Percentiles rank a stretch among this genome's conserved stretches.
phyloP scores from a whole-genome alignment of 1,140 invertebrate genomes.

The Pteromalus puparum region DNA sequence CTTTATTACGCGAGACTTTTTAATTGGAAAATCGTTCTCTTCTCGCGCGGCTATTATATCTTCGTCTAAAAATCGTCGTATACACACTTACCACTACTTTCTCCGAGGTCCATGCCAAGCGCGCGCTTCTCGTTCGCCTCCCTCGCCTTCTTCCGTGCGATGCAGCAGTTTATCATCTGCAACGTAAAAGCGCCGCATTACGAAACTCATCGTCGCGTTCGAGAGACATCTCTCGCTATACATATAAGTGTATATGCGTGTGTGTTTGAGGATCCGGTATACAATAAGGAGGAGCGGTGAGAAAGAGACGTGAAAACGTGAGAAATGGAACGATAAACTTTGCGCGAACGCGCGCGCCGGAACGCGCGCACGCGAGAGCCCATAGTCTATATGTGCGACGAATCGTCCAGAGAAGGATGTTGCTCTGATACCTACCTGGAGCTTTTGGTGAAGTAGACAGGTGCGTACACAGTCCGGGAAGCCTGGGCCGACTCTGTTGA shows the following conservation, averaged over 20 bases:
- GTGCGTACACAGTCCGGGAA: constrained; percentile 87
- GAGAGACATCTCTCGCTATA: no score
- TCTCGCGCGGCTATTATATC: no score
- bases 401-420: neutral
- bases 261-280: neutral
- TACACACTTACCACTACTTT: constrained; percentile 58
- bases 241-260: no score
- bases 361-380: neutral
- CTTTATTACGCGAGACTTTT: neutral
- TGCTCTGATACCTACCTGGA: constrained; percentile 76
- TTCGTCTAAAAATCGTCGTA: neutral
- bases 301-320: constrained; percentile 46
- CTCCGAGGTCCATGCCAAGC: constrained; percentile 63
- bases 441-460: constrained; percentile 95
- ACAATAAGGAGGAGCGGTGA: neutral
- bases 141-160: constrained; percentile 82
- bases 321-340: constrained; percentile 50
- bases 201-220: neutral
- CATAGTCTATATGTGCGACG: neutral
- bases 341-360: neutral
- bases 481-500: constrained; percentile 83
- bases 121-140: constrained; percentile 71
- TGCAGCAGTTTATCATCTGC: constrained; percentile 97
- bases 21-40: neutral
- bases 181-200: constrained; percentile 45